Evolutionary conservation across 37 sponge, comb jelly and placozoan genomes (phyloP).

Genomic region (Petrosia ficiformis): DNA sequence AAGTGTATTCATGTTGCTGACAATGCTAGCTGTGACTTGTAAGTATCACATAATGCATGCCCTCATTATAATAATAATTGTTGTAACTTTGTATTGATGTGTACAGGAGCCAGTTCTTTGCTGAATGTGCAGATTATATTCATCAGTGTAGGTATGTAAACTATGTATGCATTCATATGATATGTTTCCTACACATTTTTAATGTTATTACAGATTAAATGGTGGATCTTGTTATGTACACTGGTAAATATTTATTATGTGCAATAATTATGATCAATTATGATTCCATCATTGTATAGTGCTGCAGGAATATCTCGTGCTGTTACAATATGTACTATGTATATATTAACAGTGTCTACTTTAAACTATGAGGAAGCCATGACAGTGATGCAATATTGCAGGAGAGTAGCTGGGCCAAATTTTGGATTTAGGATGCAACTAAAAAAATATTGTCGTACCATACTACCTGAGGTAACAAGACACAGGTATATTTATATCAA

Average conservation of each 20-base stretch:
- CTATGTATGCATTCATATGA: not conserved
- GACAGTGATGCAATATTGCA: conserved; percentile 44
- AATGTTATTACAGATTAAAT: conserved; percentile 20
- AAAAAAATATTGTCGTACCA: conserved; percentile 21
- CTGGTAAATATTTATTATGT: conserved; percentile 54
- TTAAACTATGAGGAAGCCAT: conserved; percentile 53
- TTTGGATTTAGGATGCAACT: conserved; percentile 68
- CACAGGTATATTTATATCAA: not conserved
- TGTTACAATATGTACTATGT: conserved; percentile 64
- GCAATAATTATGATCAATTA: no score
- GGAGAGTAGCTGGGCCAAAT: conserved; percentile 73
- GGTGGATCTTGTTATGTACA: conserved; percentile 73
- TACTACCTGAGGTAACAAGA: not conserved
- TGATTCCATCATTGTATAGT: conserved; percentile 26
- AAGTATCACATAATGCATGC: conserved; percentile 4
- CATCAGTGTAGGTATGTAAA: conserved; percentile 50
- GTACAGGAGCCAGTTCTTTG: conserved; percentile 54
- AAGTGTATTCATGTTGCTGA: conserved; percentile 66
- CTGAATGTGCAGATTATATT: conserved; percentile 76
- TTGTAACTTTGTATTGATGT: not conserved
- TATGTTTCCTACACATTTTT: no score
- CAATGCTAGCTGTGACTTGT: conserved; percentile 51
- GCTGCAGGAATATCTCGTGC: conserved; percentile 83
- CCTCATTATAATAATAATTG: not conserved
- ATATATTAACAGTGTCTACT: conserved; percentile 59